Evolutionary conservation across 1,140 invertebrate species (phyloP), one percentile per base, ranked within the genome.

Genomic region (Drosophila triauraria): DNA sequence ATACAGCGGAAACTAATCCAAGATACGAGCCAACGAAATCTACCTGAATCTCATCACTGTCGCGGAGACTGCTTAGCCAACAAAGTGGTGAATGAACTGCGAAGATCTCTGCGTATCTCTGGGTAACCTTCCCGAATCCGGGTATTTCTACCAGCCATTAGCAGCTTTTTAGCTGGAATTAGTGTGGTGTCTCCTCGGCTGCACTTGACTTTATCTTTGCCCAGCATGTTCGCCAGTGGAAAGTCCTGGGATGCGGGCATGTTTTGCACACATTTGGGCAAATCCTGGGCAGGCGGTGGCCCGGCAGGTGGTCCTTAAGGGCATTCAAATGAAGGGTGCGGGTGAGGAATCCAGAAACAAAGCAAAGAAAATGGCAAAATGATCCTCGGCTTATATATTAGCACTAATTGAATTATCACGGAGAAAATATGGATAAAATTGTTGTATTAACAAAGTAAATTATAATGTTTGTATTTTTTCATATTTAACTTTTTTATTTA

Each of bases 131-230:
- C n/a, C 40, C 38, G 32, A 62, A 20, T 62, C 30, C 44, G 47
- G 61, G 67, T 38, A 23, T 63, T 77, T 77, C 60, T 60, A 35
- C 62, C 43, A 23, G 64, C 69, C 84, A 84, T 87, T 87, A 87
- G 62, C 80, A 84, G 74, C 84, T 84, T 87, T 87, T 87, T 87
- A 87, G 80, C 69, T 64, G 65, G 84, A 87, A 87, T 88, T 81
- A 81, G 54, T 42, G 32, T 67, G 77, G 32, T 67, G 77, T 70
- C 54, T 35, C 27, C 48, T 48, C 32, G 40, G 62, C 32, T 4
- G 67, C 84, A 88, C 84, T 88, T 88, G 84, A 88, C 84, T 90
- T 75, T 90, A 90, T 87, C 80, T 47, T 32, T 13, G 43, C 77
- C 25, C 80, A 84, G 83, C 84, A 56, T 70, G 82, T 56, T 32